Conservation (phyloP, 2,888 invertebrate genomes). For the Troglohyphantes excavatus region DNA sequence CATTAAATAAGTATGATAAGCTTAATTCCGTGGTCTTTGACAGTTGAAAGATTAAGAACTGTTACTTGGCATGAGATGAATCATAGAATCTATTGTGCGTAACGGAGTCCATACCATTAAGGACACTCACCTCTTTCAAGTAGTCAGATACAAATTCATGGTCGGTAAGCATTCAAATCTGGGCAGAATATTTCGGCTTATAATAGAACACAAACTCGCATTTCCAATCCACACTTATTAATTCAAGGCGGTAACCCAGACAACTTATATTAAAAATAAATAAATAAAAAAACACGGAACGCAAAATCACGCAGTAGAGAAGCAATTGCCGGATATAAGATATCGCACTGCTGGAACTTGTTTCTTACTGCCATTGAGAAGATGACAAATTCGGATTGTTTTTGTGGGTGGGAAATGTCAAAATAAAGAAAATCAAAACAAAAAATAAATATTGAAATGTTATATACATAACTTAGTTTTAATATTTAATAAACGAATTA, state of each 20-base stretch:
- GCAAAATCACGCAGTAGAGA: conserved; percentile 47
- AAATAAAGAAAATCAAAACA: not conserved
- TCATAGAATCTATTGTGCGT: conserved; percentile 69
- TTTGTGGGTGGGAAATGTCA: conserved; percentile 4
- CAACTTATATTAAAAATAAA: conserved; percentile 56
- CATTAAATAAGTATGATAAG: not conserved
- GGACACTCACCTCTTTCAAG: conserved; percentile 73
- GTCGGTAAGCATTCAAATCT: conserved; percentile 14
- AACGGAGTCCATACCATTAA: conserved; percentile 76
- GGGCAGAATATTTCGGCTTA: not conserved
- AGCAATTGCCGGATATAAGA: conserved; percentile 60
- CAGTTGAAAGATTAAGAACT: conserved; percentile 15
- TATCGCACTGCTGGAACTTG: conserved; percentile 51
- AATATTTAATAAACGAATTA: not conserved
- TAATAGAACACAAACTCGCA: not conserved
- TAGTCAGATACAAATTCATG: conserved; percentile 25
- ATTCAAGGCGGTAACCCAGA: conserved; percentile 40
- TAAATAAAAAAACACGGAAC: conserved; percentile 47
- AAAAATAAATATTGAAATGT: not conserved
- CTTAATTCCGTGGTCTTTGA: not conserved
- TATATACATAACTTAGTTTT: not conserved
- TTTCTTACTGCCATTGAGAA: not conserved
- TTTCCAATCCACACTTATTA: conserved; percentile 5
- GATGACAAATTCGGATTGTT: not conserved
- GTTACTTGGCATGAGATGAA: conserved; percentile 50